A percentile compares a stretch with the other conserved stretches of the same genome.
Conservation (phyloP, 2,888 invertebrate species). For the Volucella zonaria region DNA sequence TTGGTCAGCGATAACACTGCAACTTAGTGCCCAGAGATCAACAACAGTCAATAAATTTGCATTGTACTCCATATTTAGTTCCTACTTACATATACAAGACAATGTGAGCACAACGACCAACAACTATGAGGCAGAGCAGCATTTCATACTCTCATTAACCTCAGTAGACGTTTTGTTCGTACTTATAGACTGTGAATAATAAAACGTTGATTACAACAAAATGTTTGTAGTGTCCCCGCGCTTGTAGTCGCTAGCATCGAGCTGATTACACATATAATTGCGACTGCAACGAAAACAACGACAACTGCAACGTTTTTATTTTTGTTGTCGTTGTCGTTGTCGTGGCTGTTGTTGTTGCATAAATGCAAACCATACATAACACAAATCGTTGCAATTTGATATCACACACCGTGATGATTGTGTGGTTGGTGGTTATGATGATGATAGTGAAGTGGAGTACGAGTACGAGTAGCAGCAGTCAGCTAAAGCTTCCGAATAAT, state of each 20-base stretch:
- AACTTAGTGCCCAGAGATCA: conserved; percentile 57
- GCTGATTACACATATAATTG: conserved; percentile 15
- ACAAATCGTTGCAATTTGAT: conserved; percentile 61
- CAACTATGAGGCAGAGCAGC: conserved; percentile 8
- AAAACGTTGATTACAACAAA: conserved; percentile 66
- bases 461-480: conserved; percentile 14
- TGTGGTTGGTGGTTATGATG: conserved; percentile 4
- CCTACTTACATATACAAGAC: conserved; percentile 33
- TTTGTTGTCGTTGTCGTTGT: conserved; percentile 11
- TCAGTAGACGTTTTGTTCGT: conserved; percentile 18
- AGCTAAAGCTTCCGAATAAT: conserved; percentile 68
- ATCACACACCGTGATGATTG: conserved; percentile 34
- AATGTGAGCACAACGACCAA: conserved; percentile 14
- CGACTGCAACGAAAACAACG: conserved; percentile 4
- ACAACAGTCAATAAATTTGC: conserved; percentile 70
- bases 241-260: not conserved
- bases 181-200: conserved; percentile 37
- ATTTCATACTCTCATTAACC: conserved; percentile 57
- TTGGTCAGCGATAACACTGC: conserved; percentile 69
- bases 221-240: conserved; percentile 40
- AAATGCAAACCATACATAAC: conserved; percentile 32
- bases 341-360: conserved; percentile 7
- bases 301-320: conserved; percentile 1
- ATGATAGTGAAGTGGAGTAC: conserved; percentile 50
- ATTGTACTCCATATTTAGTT: conserved; percentile 71